These are phyloP conservation scores for Eupleurogrammus muticus DNA, from an alignment of 2,797 vertebrate genomes.

Conservation along the genomic window DNA sequence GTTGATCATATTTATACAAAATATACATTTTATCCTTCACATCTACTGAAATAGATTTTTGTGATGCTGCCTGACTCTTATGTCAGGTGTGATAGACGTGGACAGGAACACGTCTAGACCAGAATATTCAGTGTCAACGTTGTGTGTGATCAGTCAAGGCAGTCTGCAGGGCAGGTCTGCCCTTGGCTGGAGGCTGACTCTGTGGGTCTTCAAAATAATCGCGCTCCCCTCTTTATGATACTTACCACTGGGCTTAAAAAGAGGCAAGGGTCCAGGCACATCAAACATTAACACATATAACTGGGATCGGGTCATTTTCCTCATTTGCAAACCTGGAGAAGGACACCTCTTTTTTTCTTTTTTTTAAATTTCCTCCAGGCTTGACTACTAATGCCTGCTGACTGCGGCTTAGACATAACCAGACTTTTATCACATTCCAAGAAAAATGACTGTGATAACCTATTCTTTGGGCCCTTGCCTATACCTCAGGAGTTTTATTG, in stretches of 20 bases:
- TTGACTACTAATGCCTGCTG: neutral
- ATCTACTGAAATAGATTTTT: slow-evolving; percentile 2
- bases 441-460: slow-evolving; percentile 9
- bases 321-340: slow-evolving; percentile 19
- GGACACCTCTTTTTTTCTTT: slow-evolving; percentile 14
- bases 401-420: slow-evolving; percentile 11
- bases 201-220: slow-evolving; percentile 14
- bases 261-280: slow-evolving; percentile 10
- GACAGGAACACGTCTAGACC: slow-evolving; percentile 24
- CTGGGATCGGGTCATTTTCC: slow-evolving; percentile 6
- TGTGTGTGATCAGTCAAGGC: slow-evolving; percentile 11
- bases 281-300: slow-evolving; percentile 41
- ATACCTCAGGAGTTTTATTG: neutral
- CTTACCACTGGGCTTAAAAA: slow-evolving; percentile 10
- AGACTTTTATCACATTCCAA: slow-evolving; percentile 8
- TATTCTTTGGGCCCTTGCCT: slow-evolving; percentile 2
- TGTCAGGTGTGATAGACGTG: slow-evolving; percentile 27
- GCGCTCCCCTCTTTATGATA: slow-evolving; percentile 20
- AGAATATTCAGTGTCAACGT: slow-evolving; percentile 41
- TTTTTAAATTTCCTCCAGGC: neutral
- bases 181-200: slow-evolving; percentile 4
- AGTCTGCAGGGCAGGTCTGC: slow-evolving; percentile 16
- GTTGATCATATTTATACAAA: too few relatives aligned
- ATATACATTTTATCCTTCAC: neutral
- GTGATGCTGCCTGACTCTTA: neutral